phyloP scores from a whole-genome alignment of 2,113 vertebrate species.

The Camelus bactrianus region DNA sequence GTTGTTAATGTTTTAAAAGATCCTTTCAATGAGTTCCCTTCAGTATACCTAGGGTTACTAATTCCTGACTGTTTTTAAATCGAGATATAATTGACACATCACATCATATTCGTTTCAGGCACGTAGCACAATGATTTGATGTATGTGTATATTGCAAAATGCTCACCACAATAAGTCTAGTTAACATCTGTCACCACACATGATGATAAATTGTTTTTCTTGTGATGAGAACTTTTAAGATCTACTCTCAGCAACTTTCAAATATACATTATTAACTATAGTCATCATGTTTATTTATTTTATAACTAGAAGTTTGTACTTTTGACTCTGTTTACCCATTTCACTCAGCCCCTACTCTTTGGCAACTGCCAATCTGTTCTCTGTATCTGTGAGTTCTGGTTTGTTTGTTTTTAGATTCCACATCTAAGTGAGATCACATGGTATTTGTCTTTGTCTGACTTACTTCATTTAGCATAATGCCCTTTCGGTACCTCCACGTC shows the following conservation, averaged over 20 bases:
- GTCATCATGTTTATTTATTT: not conserved
- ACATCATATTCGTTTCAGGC: conserved; percentile 18
- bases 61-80: not conserved
- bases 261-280: not conserved
- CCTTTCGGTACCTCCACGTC: not conserved
- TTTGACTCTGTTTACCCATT: not conserved
- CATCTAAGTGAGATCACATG: not conserved
- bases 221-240: not conserved
- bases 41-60: not conserved
- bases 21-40: not conserved
- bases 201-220: not conserved
- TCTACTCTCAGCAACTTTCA: not conserved
- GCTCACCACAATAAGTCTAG: not conserved
- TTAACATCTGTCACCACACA: not conserved
- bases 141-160: not conserved
- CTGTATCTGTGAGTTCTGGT: not conserved
- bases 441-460: not conserved
- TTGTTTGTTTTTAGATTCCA: not conserved
- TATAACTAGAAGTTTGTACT: not conserved
- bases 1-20: conserved; percentile 41
- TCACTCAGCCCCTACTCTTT: not conserved
- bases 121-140: not conserved
- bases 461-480: not conserved
- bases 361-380: not conserved
- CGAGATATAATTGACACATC: not conserved